Evolutionary conservation across 2,888 invertebrate genomes (phyloP).

Genomic region (Hypomecis atomaria): DNA sequence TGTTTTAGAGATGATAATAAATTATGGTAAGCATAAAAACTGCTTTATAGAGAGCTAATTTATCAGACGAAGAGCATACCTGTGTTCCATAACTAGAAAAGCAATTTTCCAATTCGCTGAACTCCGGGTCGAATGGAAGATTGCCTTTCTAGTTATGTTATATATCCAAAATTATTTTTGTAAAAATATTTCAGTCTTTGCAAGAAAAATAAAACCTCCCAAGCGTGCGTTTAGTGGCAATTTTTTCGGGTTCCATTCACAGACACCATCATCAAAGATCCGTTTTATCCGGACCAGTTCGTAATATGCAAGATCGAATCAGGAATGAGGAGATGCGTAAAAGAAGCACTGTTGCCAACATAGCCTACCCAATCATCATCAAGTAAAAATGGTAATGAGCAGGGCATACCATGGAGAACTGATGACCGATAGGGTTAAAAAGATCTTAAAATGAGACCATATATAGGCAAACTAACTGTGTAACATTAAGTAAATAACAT

Average conservation of each 20-base stretch:
- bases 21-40: background rate
- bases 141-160: too few relatives aligned
- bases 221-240: background rate
- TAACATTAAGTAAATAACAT: too few relatives aligned
- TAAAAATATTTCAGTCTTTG: conserved; percentile 6
- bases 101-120: conserved; percentile 32
- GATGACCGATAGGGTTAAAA: too few relatives aligned
- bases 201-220: background rate
- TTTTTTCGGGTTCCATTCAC: background rate
- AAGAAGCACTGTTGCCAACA: too few relatives aligned
- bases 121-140: conserved; percentile 8
- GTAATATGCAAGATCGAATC: too few relatives aligned
- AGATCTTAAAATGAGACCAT: too few relatives aligned
- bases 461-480: too few relatives aligned
- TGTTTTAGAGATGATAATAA: background rate
- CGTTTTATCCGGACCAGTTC: too few relatives aligned
- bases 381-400: too few relatives aligned
- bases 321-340: too few relatives aligned
- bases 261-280: background rate
- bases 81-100: conserved; percentile 26
- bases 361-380: too few relatives aligned
- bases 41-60: background rate
- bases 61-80: background rate
- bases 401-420: too few relatives aligned
- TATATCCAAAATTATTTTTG: conserved; percentile 20